Percentiles rank a stretch among this genome's conserved stretches.
phyloP scores from a whole-genome alignment of 2,888 invertebrate genomes.

The Morinoia aosen region DNA sequence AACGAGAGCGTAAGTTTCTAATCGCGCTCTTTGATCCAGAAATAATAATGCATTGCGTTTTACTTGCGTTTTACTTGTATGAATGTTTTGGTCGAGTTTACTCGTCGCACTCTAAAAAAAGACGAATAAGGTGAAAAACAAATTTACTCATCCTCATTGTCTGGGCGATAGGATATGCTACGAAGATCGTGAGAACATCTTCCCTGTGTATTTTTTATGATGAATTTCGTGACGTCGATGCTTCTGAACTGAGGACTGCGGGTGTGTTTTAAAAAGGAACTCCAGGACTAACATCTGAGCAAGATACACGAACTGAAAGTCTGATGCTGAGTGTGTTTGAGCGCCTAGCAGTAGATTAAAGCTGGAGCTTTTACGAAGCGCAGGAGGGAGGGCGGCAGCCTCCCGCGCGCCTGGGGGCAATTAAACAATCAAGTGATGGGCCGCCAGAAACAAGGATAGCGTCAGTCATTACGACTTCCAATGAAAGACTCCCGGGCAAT shows the following conservation, averaged over 20 bases:
- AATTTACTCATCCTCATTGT: too few relatives aligned
- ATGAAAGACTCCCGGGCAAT: neutral
- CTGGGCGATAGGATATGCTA: too few relatives aligned
- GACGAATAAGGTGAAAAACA: too few relatives aligned
- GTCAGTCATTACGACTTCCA: constrained; percentile 18
- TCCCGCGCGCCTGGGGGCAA: constrained; percentile 19
- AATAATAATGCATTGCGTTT: too few relatives aligned
- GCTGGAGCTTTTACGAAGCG: neutral
- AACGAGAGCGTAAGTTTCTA: too few relatives aligned
- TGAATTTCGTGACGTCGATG: neutral
- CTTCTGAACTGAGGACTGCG: neutral
- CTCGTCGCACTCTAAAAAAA: too few relatives aligned
- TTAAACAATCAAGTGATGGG: constrained; percentile 52
- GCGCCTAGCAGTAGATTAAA: neutral
- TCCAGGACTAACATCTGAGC: neutral
- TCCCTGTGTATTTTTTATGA: too few relatives aligned
- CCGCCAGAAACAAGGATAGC: constrained; percentile 43
- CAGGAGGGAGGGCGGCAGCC: neutral
- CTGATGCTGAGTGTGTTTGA: neutral
- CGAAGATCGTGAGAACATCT: too few relatives aligned
- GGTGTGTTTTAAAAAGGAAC: neutral
- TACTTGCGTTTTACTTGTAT: too few relatives aligned
- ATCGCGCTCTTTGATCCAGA: too few relatives aligned
- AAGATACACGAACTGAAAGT: neutral
- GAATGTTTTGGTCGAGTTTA: too few relatives aligned